phyloP scores from a whole-genome alignment of 2,113 vertebrate species.

The Hiodon alosoides region DNA sequence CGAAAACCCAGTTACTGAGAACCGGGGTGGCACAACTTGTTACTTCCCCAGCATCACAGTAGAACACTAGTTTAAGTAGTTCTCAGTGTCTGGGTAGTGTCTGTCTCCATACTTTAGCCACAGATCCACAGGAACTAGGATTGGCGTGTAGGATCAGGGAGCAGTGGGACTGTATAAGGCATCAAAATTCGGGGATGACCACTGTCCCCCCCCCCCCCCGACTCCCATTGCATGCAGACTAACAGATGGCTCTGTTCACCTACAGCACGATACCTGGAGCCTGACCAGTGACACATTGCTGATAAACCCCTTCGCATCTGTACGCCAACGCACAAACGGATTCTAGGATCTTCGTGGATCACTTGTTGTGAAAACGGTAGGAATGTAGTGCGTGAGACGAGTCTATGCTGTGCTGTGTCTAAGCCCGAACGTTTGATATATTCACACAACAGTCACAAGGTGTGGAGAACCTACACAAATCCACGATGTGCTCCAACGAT shows the following conservation, averaged over 20 bases:
- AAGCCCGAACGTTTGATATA: neutral
- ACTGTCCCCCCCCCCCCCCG: neutral
- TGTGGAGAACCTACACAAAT: constrained; percentile 4
- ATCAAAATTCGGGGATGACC: constrained; percentile 18
- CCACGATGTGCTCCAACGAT: neutral
- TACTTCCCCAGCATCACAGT: neutral
- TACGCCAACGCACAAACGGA: constrained; percentile 1
- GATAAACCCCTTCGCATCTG: neutral
- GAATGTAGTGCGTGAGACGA: neutral
- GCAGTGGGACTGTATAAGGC: constrained; percentile 29
- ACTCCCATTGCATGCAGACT: constrained; percentile 1
- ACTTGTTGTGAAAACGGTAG: neutral
- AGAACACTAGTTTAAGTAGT: neutral
- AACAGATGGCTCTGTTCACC: constrained; percentile 1
- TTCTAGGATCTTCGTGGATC: neutral
- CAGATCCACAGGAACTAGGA: neutral
- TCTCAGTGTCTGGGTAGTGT: neutral
- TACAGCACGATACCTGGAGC: neutral
- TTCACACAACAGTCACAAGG: neutral
- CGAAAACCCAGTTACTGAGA: constrained; percentile 3
- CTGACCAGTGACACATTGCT: neutral
- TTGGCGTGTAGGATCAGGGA: neutral
- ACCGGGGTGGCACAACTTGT: neutral
- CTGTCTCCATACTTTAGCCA: neutral
- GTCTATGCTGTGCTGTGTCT: constrained; percentile 1